A percentile compares a stretch with the other conserved stretches of the same genome.
Evolutionary conservation across 2,888 invertebrate genomes (phyloP).

Genomic region (Aphodius sticticus): DNA sequence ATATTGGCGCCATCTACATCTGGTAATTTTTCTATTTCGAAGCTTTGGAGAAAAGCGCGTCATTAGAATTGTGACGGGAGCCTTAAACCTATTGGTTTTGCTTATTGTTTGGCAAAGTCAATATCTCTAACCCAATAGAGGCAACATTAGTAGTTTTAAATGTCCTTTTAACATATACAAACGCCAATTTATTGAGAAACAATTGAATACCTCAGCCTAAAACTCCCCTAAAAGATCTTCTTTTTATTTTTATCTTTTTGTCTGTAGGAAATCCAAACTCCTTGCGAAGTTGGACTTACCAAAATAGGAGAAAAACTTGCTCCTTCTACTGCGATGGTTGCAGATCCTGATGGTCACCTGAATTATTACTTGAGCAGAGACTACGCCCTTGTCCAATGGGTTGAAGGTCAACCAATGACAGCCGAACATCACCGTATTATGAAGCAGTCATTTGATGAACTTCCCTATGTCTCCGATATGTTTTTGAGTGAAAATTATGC

Average conservation of each 20-base stretch:
- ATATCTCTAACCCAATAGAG: too few relatives aligned
- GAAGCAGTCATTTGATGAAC: constrained; percentile 51
- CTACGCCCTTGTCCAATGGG: constrained; percentile 61
- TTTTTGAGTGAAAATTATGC: constrained; percentile 51
- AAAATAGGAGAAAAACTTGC: constrained; percentile 60
- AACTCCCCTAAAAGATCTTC: neutral
- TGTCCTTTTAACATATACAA: too few relatives aligned
- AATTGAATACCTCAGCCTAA: neutral
- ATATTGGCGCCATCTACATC: too few relatives aligned
- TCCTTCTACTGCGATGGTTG: constrained; percentile 56
- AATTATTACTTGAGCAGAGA: constrained; percentile 60
- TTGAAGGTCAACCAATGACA: constrained; percentile 49
- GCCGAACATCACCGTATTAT: constrained; percentile 56
- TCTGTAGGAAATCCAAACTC: constrained; percentile 35
- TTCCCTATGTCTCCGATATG: constrained; percentile 54
- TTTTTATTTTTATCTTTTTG: constrained; percentile 22
- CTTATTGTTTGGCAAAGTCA: too few relatives aligned
- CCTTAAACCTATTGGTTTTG: too few relatives aligned
- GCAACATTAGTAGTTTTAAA: too few relatives aligned
- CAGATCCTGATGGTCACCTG: constrained; percentile 58
- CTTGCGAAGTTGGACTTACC: constrained; percentile 42
- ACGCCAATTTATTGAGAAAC: too few relatives aligned
- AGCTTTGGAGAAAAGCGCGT: too few relatives aligned
- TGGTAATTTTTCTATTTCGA: too few relatives aligned
- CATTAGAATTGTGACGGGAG: too few relatives aligned